Conservation (phyloP, 2,797 vertebrate genomes). For the Pogoniulus pusillus region DNA sequence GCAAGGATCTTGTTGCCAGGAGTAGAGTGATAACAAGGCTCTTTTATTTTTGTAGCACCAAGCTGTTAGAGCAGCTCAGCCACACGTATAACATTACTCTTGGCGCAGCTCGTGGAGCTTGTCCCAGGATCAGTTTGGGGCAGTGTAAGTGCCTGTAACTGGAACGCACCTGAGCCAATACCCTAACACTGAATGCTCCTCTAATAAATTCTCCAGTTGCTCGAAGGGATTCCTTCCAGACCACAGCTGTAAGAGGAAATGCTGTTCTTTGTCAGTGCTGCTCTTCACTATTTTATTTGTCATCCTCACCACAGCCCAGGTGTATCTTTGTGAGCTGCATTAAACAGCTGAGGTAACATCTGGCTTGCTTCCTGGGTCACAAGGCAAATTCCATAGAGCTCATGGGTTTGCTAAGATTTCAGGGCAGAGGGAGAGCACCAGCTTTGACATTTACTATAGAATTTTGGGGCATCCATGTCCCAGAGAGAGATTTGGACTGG, state of each 20-base stretch:
- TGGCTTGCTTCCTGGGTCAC: not conserved
- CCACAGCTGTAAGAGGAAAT: not conserved
- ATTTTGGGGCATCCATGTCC: not conserved
- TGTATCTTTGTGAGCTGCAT: not conserved
- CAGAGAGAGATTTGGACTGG: not conserved
- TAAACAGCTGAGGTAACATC: not conserved
- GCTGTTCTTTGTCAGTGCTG: not conserved
- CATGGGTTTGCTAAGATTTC: not conserved
- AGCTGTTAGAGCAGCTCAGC: not conserved
- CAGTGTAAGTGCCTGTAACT: not conserved
- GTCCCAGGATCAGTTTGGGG: not conserved
- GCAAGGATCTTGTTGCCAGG: not conserved
- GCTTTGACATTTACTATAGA: not conserved
- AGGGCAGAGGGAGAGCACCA: not conserved
- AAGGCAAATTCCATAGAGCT: not conserved
- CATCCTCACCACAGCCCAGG: rapidly evolving
- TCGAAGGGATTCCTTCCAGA: not conserved
- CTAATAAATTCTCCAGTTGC: not conserved
- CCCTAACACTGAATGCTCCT: not conserved
- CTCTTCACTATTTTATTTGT: not conserved
- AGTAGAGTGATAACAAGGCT: not conserved
- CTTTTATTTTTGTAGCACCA: not conserved
- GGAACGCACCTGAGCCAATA: not conserved
- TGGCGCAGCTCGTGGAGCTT: not conserved
- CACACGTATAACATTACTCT: not conserved